phyloP scores from a whole-genome alignment of 2,113 vertebrate genomes.

The Dermatemys mawii region DNA sequence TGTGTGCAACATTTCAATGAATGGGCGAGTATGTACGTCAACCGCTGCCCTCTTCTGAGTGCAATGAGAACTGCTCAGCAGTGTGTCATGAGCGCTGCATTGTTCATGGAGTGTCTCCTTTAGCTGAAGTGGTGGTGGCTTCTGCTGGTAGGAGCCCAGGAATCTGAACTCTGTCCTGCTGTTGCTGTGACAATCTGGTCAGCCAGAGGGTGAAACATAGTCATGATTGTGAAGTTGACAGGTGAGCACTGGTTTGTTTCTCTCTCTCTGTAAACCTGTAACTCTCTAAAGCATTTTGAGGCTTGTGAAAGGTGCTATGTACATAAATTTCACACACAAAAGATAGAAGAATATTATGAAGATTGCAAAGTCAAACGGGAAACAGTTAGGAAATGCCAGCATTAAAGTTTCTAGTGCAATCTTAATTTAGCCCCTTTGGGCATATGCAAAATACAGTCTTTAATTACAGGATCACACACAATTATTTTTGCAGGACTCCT shows the following conservation, averaged over 20 bases:
- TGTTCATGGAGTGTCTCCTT: neutral
- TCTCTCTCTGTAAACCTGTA: neutral
- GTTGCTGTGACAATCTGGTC: neutral
- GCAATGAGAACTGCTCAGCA: neutral
- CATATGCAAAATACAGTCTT: too few relatives aligned
- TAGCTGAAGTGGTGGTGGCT: rapidly evolving
- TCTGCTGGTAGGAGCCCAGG: neutral
- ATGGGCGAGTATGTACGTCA: constrained; percentile 21
- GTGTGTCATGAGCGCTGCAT: neutral
- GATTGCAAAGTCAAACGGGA: too few relatives aligned
- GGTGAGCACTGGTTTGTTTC: neutral
- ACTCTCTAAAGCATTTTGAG: neutral
- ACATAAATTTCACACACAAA: too few relatives aligned
- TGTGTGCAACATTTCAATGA: neutral
- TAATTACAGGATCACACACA: too few relatives aligned
- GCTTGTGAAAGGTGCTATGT: too few relatives aligned
- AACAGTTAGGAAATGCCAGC: too few relatives aligned
- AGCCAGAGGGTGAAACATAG: too few relatives aligned
- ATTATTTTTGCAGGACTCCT: too few relatives aligned
- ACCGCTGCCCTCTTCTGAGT: neutral
- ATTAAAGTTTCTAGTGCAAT: too few relatives aligned
- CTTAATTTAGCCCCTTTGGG: too few relatives aligned
- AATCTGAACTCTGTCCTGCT: neutral
- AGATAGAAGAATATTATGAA: too few relatives aligned
- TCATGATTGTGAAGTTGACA: too few relatives aligned